Evolutionary conservation across 2,888 invertebrate species (phyloP).

Genomic region (Poecilobothrus nobilitatus): DNA sequence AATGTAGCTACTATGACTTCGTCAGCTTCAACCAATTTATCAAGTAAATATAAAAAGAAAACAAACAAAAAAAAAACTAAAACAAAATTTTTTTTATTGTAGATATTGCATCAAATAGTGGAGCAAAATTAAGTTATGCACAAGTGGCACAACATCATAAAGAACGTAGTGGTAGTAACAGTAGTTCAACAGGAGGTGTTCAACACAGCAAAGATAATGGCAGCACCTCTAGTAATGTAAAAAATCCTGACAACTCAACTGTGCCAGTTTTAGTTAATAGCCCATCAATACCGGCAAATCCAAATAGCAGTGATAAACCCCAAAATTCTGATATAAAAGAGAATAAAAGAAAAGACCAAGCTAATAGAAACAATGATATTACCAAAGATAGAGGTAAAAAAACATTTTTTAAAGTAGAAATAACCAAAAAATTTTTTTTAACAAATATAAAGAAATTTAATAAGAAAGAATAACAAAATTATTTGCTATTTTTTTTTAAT

Average conservation of each 20-base stretch:
- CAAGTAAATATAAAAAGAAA: background rate
- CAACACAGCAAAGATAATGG: constrained; percentile 18
- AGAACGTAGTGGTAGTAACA: constrained; percentile 36
- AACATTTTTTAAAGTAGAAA: background rate
- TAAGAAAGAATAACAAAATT: background rate
- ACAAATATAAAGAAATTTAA: background rate
- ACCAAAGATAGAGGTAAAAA: constrained; percentile 40
- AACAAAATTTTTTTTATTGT: background rate
- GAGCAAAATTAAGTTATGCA: constrained; percentile 51
- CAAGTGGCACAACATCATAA: constrained; percentile 59
- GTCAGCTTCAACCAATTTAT: constrained; percentile 26
- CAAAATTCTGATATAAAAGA: constrained; percentile 23
- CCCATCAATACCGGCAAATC: background rate
- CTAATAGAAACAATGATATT: constrained; percentile 28
- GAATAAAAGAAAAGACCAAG: constrained; percentile 25
- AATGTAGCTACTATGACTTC: constrained; percentile 51
- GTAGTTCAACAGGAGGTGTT: constrained; percentile 18
- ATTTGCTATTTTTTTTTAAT: background rate
- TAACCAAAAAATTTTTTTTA: background rate
- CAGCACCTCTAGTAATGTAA: constrained; percentile 15
- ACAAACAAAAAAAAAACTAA: background rate
- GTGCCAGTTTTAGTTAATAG: constrained; percentile 4
- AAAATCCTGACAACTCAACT: background rate
- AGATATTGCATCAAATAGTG: constrained; percentile 24
- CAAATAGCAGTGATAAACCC: constrained; percentile 21